A percentile compares a stretch with the other conserved stretches of the same genome.
These are phyloP conservation scores for Catagonus wagneri DNA, from an alignment of 2,113 vertebrate genomes.

Conservation along the genomic window DNA sequence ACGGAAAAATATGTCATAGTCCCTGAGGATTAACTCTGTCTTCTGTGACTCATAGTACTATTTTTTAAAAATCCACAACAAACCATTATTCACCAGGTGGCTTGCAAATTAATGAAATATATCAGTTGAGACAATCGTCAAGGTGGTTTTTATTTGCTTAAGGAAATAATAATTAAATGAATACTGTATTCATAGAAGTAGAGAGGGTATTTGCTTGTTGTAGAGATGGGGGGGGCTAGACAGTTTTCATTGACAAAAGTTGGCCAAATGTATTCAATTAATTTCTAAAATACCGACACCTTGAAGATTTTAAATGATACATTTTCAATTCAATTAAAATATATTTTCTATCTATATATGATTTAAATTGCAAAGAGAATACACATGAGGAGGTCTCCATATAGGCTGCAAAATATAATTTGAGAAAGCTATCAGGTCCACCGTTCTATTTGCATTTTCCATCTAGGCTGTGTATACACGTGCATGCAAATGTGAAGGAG, in stretches of 20 bases:
- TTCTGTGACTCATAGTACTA: conserved; percentile 70
- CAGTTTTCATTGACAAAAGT: conserved; percentile 3
- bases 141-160: conserved; percentile 28
- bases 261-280: conserved; percentile 54
- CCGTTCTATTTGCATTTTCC: conserved; percentile 69
- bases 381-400: conserved; percentile 61
- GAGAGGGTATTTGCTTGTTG: not conserved
- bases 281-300: conserved; percentile 73
- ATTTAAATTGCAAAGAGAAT: conserved; percentile 76
- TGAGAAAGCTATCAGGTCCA: conserved; percentile 74
- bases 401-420: conserved; percentile 78
- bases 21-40: conserved; percentile 60
- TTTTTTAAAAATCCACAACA: conserved; percentile 59
- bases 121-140: not conserved
- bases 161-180: conserved; percentile 53
- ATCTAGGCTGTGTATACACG: conserved; percentile 63
- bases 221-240: not conserved
- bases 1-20: conserved; percentile 78
- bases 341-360: conserved; percentile 77
- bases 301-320: conserved; percentile 76
- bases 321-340: conserved; percentile 77
- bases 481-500: conserved; percentile 56
- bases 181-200: conserved; percentile 42
- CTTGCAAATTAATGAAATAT: not conserved
- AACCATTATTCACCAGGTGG: conserved; percentile 28